Evolutionary conservation across 2,797 vertebrate species (phyloP).

Genomic region (Sebastes kiyomatsui): DNA sequence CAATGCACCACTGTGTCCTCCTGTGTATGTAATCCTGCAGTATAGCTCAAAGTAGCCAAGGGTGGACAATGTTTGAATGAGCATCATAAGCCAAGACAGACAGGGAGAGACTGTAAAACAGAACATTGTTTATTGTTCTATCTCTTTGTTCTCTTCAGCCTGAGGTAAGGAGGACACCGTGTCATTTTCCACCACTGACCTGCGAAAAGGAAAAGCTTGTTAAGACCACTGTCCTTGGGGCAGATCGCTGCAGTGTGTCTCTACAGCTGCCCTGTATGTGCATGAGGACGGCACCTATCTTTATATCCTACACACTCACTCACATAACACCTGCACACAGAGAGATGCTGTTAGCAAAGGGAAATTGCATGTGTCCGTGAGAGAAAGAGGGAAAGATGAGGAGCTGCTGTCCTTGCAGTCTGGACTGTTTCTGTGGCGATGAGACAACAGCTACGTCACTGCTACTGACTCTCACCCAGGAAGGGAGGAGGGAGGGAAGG

Average conservation of each 20-base stretch:
- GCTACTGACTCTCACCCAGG: conserved; percentile 13
- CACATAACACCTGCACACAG: not conserved
- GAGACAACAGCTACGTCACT: conserved; percentile 30
- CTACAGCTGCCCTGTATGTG: not conserved
- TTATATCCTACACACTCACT: not conserved
- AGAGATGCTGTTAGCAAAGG: not conserved
- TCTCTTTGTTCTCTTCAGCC: conserved; percentile 18
- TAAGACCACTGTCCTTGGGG: conserved; percentile 13
- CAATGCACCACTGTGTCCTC: conserved; percentile 42
- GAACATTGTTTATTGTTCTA: conserved; percentile 11
- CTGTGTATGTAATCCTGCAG: conserved; percentile 1
- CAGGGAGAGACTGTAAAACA: not conserved
- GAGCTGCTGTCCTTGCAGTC: conserved; percentile 23
- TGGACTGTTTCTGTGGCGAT: conserved; percentile 21
- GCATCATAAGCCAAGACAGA: not conserved
- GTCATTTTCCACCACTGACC: conserved; percentile 17
- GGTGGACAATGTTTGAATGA: conserved; percentile 21
- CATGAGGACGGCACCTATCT: not conserved
- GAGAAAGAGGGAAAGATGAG: not conserved
- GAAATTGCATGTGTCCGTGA: not conserved
- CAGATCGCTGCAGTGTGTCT: not conserved
- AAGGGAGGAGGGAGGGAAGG: not conserved
- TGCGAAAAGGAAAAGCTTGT: conserved; percentile 57
- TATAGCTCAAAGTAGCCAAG: not conserved
- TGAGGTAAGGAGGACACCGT: not conserved